Conservation (phyloP, 2,888 invertebrate genomes). For the Hypena proboscidalis region DNA sequence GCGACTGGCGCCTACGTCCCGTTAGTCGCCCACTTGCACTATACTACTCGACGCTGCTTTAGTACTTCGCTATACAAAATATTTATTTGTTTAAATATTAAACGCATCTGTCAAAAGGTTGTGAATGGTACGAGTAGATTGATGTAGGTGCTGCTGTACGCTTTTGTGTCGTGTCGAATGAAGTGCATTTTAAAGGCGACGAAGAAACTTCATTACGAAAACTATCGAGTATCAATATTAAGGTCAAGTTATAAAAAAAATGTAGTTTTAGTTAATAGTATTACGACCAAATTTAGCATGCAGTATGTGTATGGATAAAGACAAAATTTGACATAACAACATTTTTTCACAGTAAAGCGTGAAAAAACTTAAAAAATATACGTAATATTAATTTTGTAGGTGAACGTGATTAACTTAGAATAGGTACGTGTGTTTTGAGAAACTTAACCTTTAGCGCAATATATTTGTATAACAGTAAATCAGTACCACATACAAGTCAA, state of each 20-base stretch:
- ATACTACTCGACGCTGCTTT: constrained; percentile 51
- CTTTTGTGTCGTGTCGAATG: background rate
- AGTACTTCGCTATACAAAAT: constrained; percentile 52
- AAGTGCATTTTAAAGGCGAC: background rate
- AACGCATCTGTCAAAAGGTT: constrained; percentile 31
- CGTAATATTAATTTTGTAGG: no score
- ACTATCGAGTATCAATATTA: no score
- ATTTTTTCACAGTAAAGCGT: no score
- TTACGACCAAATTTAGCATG: no score
- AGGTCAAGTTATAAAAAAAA: no score
- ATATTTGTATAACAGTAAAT: constrained; percentile 6
- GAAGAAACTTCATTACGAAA: constrained; percentile 1
- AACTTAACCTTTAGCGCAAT: background rate
- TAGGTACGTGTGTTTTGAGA: no score
- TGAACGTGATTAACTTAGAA: no score
- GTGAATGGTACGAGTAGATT: constrained; percentile 12
- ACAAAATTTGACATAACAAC: no score
- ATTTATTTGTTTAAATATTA: constrained; percentile 43
- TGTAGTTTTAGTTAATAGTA: no score
- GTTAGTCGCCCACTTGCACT: constrained; percentile 70
- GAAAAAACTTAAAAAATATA: no score
- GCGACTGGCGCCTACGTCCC: constrained; percentile 57
- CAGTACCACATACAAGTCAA: constrained; percentile 37
- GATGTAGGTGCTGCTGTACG: constrained; percentile 2
- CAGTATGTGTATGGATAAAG: no score